Evolutionary conservation across 2,113 vertebrate species (phyloP).

Genomic region (Oncorhynchus keta): DNA sequence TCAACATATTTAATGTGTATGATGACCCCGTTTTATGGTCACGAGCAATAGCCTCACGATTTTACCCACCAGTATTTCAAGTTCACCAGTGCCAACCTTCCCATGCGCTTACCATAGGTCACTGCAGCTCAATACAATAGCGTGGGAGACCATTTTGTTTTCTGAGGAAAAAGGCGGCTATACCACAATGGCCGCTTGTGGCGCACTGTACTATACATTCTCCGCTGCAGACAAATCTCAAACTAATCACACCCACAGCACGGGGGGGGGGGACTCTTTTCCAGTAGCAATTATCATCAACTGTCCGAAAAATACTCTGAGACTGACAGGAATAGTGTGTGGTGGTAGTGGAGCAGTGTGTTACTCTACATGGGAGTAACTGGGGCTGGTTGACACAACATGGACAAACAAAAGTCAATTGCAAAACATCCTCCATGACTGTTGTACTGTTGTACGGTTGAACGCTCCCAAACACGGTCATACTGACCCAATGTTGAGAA

Average conservation of each 20-base stretch:
- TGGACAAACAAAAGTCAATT: constrained; percentile 31
- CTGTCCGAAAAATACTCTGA: neutral
- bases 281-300: constrained; percentile 37
- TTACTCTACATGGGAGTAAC: constrained; percentile 31
- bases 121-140: neutral
- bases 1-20: neutral
- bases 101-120: neutral
- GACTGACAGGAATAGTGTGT: neutral
- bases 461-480: constrained; percentile 46
- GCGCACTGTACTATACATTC: neutral
- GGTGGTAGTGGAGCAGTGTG: neutral
- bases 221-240: constrained; percentile 30
- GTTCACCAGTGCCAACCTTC: neutral
- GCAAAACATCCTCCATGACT: constrained; percentile 40
- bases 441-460: constrained; percentile 27
- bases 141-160: constrained; percentile 17
- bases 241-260: constrained; percentile 29
- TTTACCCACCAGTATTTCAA: neutral
- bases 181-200: constrained; percentile 10
- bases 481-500: constrained; percentile 27
- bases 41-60: no score
- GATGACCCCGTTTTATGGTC: no score
- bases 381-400: constrained; percentile 47
- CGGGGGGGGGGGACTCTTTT: constrained; percentile 21
- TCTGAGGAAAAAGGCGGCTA: constrained; percentile 10